Evolutionary conservation across 2,888 invertebrate genomes (phyloP), one percentile per base, ranked within the genome.

Genomic region (Trachelus troglodyta): DNA sequence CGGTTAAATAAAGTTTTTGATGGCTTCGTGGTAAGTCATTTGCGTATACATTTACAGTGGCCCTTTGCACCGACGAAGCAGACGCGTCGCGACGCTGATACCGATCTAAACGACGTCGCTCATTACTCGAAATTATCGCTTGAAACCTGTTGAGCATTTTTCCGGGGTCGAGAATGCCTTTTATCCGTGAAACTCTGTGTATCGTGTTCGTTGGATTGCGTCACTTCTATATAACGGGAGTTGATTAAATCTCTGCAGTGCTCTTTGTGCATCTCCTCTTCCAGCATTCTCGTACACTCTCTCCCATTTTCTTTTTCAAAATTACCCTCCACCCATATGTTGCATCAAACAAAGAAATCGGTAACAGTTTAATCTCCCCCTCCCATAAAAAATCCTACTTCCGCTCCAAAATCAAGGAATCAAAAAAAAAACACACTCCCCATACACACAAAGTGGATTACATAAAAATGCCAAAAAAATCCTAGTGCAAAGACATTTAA

Each of bases 81-180:
- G 30, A 69, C 69, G 69, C 69, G 69, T 69, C 69, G 69, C 69
- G 69, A 69, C 69, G 69, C 69, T 31, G 69, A 69, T 69, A 69
- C 69, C 69, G 69, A 69, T 69, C 69, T 69, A 69, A 69, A 69
- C 69, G 69, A 69, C 30, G 69, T 69, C 69, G 69, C 69, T 69
- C 69, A 30, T 69, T 69, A 30, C 69, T 69, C 69, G 69, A 69
- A 69, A 69, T 69, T 69, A 69, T 69, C 69, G 75, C 77, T 75
- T 77, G 77, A 77, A 77, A 77, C 77, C 77, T 77, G 77, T 77
- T 77, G 77, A 75, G 75, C 77, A 35, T 77, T 77, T 77, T 77
- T 77, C 35, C 75, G 69, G 69, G 69, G 30, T 30, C 33, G 69
- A 69, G 69, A 69, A 69, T 33, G 69, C 69, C 69, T 69, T 33